These are phyloP conservation scores for Drosophila bocqueti DNA, from an alignment of 1,140 invertebrate genomes.

Conservation along the genomic window DNA sequence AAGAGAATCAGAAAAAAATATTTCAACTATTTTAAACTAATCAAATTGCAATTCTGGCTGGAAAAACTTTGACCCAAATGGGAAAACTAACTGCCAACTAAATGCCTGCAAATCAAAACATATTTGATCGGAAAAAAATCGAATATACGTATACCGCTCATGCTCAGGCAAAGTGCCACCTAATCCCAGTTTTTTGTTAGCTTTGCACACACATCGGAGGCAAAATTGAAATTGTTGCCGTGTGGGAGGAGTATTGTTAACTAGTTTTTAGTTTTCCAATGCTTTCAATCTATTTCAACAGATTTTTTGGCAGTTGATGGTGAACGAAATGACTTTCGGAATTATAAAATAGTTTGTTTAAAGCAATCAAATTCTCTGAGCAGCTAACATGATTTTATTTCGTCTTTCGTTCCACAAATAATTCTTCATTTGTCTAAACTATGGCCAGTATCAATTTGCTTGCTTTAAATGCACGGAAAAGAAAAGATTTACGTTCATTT, in stretches of 20 bases:
- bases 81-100: slow-evolving; percentile 30
- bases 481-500: slow-evolving; percentile 17
- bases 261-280: slow-evolving; percentile 10
- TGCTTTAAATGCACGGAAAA: slow-evolving; percentile 29
- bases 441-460: slow-evolving; percentile 12
- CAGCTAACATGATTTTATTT: slow-evolving; percentile 37
- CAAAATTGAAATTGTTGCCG: slow-evolving; percentile 51
- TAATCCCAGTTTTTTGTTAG: slow-evolving; percentile 27
- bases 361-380: slow-evolving; percentile 29
- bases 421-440: slow-evolving; percentile 13
- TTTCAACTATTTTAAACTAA: slow-evolving; percentile 53
- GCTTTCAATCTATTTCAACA: slow-evolving; percentile 23
- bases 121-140: slow-evolving; percentile 37
- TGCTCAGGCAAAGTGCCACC: slow-evolving; percentile 35
- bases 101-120: slow-evolving; percentile 50
- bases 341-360: slow-evolving; percentile 34
- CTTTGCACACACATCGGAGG: slow-evolving; percentile 20
- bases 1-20: slow-evolving; percentile 1
- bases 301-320: slow-evolving; percentile 15
- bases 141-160: background rate
- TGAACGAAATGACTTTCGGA: slow-evolving; percentile 21
- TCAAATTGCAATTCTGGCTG: slow-evolving; percentile 51
- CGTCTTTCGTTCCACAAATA: slow-evolving; percentile 9
- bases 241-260: slow-evolving; percentile 8
- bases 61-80: slow-evolving; percentile 24